Percentiles rank a stretch among this genome's conserved stretches.
Evolutionary conservation across 2,113 vertebrate genomes (phyloP).

Genomic region (Gopherus flavomarginatus): DNA sequence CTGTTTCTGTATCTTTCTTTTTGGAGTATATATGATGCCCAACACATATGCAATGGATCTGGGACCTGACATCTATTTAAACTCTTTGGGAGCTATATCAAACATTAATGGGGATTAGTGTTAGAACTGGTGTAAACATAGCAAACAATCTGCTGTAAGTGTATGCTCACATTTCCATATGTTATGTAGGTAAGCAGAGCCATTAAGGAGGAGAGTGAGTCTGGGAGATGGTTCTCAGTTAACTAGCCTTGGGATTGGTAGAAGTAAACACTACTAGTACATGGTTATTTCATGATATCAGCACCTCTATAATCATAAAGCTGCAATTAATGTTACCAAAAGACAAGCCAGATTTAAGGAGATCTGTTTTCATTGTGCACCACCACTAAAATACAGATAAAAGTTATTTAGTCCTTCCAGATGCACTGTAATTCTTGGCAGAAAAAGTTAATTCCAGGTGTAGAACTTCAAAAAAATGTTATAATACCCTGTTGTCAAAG

Average conservation of each 20-base stretch:
- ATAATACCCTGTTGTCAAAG: slow-evolving; percentile 74
- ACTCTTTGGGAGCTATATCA: slow-evolving; percentile 80
- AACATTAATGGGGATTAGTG: slow-evolving; percentile 86
- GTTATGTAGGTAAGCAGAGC: slow-evolving; percentile 78
- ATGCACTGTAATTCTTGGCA: slow-evolving; percentile 79
- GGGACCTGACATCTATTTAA: slow-evolving; percentile 77
- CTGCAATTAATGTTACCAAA: slow-evolving; percentile 38
- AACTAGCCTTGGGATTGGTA: slow-evolving; percentile 19
- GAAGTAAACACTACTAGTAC: slow-evolving; percentile 42
- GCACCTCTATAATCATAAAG: neutral
- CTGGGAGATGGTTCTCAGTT: slow-evolving; percentile 55
- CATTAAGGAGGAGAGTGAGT: slow-evolving; percentile 63
- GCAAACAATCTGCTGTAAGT: slow-evolving; percentile 75
- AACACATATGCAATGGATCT: slow-evolving; percentile 67
- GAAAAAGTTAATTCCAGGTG: slow-evolving; percentile 82
- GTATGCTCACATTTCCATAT: slow-evolving; percentile 81
- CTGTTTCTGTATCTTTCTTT: neutral
- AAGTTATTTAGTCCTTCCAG: slow-evolving; percentile 84
- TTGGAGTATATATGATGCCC: slow-evolving; percentile 41
- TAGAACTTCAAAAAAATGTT: slow-evolving; percentile 71
- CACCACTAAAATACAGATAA: slow-evolving; percentile 71
- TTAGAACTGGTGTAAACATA: slow-evolving; percentile 84
- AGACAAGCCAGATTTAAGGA: slow-evolving; percentile 64
- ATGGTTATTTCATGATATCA: slow-evolving; percentile 35
- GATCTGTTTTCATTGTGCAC: slow-evolving; percentile 61